These are phyloP conservation scores for Pseudococcus jackbeardsleyi DNA, from an alignment of 2,888 invertebrate genomes.

Conservation along the genomic window DNA sequence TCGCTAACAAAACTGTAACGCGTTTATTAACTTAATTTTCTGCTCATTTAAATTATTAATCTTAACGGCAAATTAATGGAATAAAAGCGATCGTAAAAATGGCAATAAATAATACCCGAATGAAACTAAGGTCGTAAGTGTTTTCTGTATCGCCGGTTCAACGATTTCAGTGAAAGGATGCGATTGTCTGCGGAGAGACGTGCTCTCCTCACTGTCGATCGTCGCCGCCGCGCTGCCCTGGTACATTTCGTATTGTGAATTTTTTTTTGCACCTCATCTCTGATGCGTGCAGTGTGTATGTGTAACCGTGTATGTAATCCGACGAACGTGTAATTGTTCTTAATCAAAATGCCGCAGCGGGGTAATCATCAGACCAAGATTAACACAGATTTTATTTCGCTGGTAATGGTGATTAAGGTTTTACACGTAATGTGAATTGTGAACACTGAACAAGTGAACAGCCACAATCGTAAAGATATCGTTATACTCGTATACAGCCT, in stretches of 20 bases:
- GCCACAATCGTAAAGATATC: not conserved
- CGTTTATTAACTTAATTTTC: conserved; percentile 43
- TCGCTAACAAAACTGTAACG: not conserved
- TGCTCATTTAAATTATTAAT: conserved; percentile 48
- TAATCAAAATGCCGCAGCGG: conserved; percentile 7
- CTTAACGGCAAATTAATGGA: conserved; percentile 42
- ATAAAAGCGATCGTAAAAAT: conserved; percentile 34
- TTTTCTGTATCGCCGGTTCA: conserved; percentile 44
- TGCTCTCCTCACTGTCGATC: not conserved
- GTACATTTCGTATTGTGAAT: not conserved
- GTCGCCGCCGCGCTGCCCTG: not conserved
- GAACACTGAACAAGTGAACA: not conserved
- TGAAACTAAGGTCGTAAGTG: conserved; percentile 36
- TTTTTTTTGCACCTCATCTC: not conserved
- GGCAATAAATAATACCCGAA: conserved; percentile 24
- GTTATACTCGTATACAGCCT: not conserved
- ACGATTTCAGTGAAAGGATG: conserved; percentile 46
- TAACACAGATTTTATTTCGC: conserved; percentile 27
- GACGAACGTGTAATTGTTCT: conserved; percentile 25
- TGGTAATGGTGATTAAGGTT: conserved; percentile 15
- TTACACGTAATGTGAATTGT: not conserved
- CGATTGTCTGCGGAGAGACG: conserved; percentile 19
- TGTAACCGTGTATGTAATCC: not conserved
- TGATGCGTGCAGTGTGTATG: not conserved
- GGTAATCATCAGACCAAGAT: not conserved